Base-by-base conservation (phyloP, 2,797 vertebrate genomes). In the Sebastes wilsoni region DNA sequence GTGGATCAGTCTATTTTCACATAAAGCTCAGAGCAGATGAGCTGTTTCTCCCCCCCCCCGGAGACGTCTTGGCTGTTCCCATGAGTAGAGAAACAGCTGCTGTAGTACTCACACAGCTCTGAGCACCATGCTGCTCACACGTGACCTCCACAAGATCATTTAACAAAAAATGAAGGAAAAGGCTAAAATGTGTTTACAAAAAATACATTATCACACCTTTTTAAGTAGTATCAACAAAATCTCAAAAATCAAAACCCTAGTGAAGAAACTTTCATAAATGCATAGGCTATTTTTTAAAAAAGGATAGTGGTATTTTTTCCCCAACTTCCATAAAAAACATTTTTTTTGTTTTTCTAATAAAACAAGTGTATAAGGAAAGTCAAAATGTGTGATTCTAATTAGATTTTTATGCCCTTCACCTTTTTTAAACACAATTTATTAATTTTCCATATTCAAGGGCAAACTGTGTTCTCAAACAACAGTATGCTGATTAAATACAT, bases 21-120 rank as follows among this genome's bases (percentile, higher is more conserved):
- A 70, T 38, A 54, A 36, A 76, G 80, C 72, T 79, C 55, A 59
- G 65, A 80, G 73, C 65, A 84, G 64, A 79, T 83, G 81, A 75
- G 68, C 59, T 12, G 65, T 12, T 62, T 30, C n/a, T n/a, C n/a
- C 16, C 6, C 36, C 75, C 59, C 38, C 38, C 80, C 72, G 72
- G 79, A 75, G 80, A 86, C 52, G 30, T 77, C 62, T 71, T 82
- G 83, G 77, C 71, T 49, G 32, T 75, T 71, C 74, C 78, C 80
- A 64, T 18, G 79, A 85, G 83, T 56, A 62, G 67, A 85, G 65
- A 25, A 87, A 92, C 93, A 94, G 90, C 93, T 94, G 93, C 73
- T 85, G 80, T 74, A 72, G 69, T 85, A 76, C 74, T 86, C 82
- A 68, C 56, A 70, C n/a, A 80, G 67, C 61, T 71, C 55, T 16